Conservation (phyloP, 2,888 invertebrate species). For the Acanthoscelides obtectus region DNA sequence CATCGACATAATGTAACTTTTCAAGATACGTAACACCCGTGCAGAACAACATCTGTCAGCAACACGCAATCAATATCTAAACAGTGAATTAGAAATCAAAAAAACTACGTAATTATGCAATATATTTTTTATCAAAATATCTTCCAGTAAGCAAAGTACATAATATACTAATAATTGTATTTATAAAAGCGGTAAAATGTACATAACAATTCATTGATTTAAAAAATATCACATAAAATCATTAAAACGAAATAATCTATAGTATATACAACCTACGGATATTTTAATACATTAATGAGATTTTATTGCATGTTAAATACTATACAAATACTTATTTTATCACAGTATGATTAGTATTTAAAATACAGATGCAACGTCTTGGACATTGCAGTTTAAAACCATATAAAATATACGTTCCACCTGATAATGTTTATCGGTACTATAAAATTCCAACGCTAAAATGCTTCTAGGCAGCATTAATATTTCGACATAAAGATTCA, state of each 20-base stretch:
- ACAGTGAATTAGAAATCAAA: too few species aligned
- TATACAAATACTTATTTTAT: slow-evolving; percentile 17
- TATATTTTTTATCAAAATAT: not conserved
- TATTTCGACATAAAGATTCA: too few species aligned
- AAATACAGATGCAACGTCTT: not conserved
- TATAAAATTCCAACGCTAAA: not conserved
- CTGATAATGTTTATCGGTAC: not conserved
- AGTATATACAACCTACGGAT: not conserved
- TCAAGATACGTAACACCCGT: too few species aligned
- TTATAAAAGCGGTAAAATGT: not conserved
- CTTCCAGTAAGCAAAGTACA: not conserved
- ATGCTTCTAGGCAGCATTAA: not conserved
- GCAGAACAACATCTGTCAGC: too few species aligned
- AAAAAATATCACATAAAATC: not conserved
- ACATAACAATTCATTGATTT: not conserved
- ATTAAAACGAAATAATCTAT: not conserved
- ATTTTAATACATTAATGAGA: not conserved
- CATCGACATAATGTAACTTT: too few species aligned
- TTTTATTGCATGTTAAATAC: not conserved
- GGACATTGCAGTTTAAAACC: not conserved
- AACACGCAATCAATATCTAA: too few species aligned
- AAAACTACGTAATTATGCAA: not conserved
- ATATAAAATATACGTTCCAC: not conserved
- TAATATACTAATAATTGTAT: not conserved
- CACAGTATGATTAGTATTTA: slow-evolving; percentile 17